Evolutionary conservation across 1,140 invertebrate species (phyloP).

Genomic region (Vanessa atalanta): DNA sequence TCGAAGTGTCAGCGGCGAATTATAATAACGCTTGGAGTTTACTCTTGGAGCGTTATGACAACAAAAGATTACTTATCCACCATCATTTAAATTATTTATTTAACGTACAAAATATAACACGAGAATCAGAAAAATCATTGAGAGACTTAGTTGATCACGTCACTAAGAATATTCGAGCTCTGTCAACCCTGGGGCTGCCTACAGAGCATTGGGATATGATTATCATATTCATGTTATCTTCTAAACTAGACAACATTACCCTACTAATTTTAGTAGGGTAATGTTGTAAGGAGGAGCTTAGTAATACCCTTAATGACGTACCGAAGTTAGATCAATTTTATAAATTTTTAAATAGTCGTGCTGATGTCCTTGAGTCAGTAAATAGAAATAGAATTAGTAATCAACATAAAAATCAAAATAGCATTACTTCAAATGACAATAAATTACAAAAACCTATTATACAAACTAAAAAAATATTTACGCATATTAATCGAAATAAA

Average conservation of each 20-base stretch:
- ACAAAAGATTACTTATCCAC: conserved; percentile 44
- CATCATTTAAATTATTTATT: conserved; percentile 45
- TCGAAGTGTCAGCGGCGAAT: conserved; percentile 30
- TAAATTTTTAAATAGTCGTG: conserved; percentile 39
- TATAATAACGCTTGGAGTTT: conserved; percentile 42
- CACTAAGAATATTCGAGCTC: conserved; percentile 49
- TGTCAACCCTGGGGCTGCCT: conserved; percentile 42
- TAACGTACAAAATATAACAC: conserved; percentile 36
- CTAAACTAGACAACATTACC: conserved; percentile 44
- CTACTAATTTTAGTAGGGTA: conserved; percentile 31
- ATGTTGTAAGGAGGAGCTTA: conserved; percentile 35
- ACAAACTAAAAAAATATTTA: conserved; percentile 9
- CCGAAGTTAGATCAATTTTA: conserved; percentile 35
- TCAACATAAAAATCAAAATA: conserved; percentile 12
- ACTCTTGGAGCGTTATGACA: conserved; percentile 45
- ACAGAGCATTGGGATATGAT: conserved; percentile 47
- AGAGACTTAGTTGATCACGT: conserved; percentile 48
- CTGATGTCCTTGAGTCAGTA: conserved; percentile 35
- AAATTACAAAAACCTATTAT: conserved; percentile 9
- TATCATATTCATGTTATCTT: conserved; percentile 46
- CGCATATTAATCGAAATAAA: conserved; percentile 1
- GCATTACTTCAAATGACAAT: conserved; percentile 15
- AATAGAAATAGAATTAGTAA: background rate
- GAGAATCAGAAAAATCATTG: conserved; percentile 43
- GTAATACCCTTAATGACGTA: conserved; percentile 1